Conservation (phyloP, 2,888 invertebrate species). For the Melolontha melolontha region DNA sequence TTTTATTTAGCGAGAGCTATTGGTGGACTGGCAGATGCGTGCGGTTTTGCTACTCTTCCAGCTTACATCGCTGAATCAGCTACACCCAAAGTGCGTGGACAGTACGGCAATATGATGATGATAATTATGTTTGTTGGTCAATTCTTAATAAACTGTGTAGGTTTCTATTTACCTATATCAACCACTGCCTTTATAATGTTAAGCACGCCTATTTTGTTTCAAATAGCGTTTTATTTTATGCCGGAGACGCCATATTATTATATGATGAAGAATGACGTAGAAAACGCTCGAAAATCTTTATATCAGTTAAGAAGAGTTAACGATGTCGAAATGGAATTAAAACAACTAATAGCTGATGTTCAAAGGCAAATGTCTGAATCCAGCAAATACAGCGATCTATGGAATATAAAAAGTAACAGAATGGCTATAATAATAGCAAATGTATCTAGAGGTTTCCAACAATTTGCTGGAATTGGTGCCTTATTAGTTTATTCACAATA, state of each 20-base stretch:
- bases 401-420: conserved; percentile 55
- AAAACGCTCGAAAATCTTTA: conserved; percentile 54
- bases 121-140: conserved; percentile 55
- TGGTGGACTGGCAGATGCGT: conserved; percentile 55
- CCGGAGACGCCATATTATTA: conserved; percentile 60
- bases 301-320: conserved; percentile 51
- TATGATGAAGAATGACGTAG: conserved; percentile 53
- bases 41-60: conserved; percentile 55
- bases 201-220: conserved; percentile 69
- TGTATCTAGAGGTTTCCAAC: conserved; percentile 54
- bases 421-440: conserved; percentile 54
- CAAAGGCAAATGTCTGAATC: conserved; percentile 57
- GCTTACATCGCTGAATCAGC: conserved; percentile 58
- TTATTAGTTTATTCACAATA: conserved; percentile 56
- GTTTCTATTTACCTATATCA: conserved; percentile 69
- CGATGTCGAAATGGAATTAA: conserved; percentile 56
- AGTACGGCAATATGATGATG: conserved; percentile 57
- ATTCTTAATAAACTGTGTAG: conserved; percentile 66
- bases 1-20: conserved; percentile 56
- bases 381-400: conserved; percentile 54
- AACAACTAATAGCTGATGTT: conserved; percentile 53
- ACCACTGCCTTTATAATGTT: conserved; percentile 70
- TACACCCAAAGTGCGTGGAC: conserved; percentile 56
- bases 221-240: conserved; percentile 65
- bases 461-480: conserved; percentile 56